Evolutionary conservation across 2,113 vertebrate species (phyloP).

Genomic region (Ophiodon elongatus): DNA sequence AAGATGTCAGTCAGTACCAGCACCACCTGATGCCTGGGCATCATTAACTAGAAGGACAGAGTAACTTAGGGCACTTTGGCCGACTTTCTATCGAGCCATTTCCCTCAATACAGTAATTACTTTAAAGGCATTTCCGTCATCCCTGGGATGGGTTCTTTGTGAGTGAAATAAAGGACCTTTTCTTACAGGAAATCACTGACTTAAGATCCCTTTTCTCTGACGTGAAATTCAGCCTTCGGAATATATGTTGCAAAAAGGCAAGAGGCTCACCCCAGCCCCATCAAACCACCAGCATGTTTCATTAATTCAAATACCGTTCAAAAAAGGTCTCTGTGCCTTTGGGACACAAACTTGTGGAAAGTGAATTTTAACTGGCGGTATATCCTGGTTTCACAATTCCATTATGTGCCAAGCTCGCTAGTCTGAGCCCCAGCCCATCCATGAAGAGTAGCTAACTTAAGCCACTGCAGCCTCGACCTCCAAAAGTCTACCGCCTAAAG

Average conservation of each 20-base stretch:
- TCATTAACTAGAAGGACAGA: slow-evolving; percentile 60
- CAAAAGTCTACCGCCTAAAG: slow-evolving; percentile 83
- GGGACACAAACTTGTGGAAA: slow-evolving; percentile 71
- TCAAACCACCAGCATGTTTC: slow-evolving; percentile 62
- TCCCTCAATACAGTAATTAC: slow-evolving; percentile 70
- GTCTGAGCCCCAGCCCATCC: slow-evolving; percentile 71
- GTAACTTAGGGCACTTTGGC: slow-evolving; percentile 59
- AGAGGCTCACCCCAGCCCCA: slow-evolving; percentile 34
- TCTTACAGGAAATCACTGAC: slow-evolving; percentile 59
- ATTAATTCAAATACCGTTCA: slow-evolving; percentile 71
- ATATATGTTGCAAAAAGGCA: slow-evolving; percentile 48
- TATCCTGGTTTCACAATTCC: slow-evolving; percentile 77
- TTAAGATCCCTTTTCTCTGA: slow-evolving; percentile 57
- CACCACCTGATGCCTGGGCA: slow-evolving; percentile 88
- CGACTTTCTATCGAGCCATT: slow-evolving; percentile 51
- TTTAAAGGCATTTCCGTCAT: slow-evolving; percentile 68
- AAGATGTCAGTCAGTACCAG: slow-evolving; percentile 85
- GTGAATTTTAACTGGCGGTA: slow-evolving; percentile 73
- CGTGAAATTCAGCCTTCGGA: slow-evolving; percentile 60
- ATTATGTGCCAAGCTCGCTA: slow-evolving; percentile 77
- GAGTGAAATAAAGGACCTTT: slow-evolving; percentile 69
- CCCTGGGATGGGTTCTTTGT: slow-evolving; percentile 62
- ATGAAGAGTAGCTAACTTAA: slow-evolving; percentile 81
- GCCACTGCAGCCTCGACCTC: slow-evolving; percentile 75
- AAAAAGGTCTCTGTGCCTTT: slow-evolving; percentile 66